A percentile compares a stretch with the other conserved stretches of the same genome.
These are phyloP conservation scores for Cheilosia variabilis DNA, from an alignment of 2,888 invertebrate genomes.

Conservation along the genomic window DNA sequence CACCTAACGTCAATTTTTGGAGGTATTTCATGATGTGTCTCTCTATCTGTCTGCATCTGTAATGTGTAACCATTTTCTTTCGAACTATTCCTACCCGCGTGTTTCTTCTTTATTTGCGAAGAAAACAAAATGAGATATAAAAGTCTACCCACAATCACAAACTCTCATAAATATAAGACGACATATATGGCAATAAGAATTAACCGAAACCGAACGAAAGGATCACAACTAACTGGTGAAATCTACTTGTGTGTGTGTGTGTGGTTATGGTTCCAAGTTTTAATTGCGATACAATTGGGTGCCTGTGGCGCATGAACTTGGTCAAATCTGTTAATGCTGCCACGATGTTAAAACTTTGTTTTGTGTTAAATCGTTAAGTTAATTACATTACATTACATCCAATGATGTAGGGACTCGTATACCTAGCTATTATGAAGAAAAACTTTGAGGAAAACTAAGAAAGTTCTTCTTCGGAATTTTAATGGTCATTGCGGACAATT, in stretches of 20 bases:
- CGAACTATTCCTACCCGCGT: no score
- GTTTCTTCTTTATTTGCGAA: not conserved
- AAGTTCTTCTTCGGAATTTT: not conserved
- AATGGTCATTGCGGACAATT: no score
- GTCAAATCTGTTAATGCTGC: not conserved
- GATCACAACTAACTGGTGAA: not conserved
- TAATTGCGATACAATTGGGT: constrained; percentile 1
- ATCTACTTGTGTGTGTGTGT: not conserved
- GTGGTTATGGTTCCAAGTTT: not conserved
- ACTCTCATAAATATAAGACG: not conserved
- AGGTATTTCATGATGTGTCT: no score
- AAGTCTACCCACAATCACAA: not conserved
- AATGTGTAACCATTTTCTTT: no score
- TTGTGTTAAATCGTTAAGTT: not conserved
- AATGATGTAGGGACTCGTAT: not conserved
- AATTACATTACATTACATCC: not conserved
- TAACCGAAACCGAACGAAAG: not conserved
- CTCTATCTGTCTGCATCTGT: no score
- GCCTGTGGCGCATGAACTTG: not conserved
- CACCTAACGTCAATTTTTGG: no score
- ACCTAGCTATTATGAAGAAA: not conserved
- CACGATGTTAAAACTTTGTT: not conserved
- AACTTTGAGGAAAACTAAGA: not conserved
- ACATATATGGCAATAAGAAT: not conserved
- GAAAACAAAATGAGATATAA: not conserved